phyloP scores from a whole-genome alignment of 2,113 vertebrate genomes.

The Dunckerocampus dactyliophorus region DNA sequence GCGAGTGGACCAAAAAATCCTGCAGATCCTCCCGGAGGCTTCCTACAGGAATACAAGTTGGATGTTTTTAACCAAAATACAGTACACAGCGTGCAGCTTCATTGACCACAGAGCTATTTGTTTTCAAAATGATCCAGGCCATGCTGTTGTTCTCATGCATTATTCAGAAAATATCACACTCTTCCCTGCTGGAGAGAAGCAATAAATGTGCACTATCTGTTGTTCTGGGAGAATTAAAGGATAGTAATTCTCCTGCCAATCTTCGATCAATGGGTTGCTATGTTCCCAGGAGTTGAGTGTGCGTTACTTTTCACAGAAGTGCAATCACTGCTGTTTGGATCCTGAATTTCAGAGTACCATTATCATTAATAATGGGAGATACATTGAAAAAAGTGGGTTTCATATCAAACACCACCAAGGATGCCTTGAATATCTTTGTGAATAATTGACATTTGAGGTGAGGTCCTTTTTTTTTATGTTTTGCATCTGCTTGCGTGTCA shows the following conservation, averaged over 20 bases:
- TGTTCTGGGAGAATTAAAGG: slow-evolving; percentile 44
- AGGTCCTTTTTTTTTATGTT: slow-evolving; percentile 23
- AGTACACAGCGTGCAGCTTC: slow-evolving; percentile 6
- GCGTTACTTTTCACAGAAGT: slow-evolving; percentile 4
- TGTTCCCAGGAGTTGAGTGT: not conserved
- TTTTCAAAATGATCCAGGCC: slow-evolving; percentile 44
- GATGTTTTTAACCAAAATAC: not conserved
- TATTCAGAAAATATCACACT: slow-evolving; percentile 56
- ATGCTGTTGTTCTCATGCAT: slow-evolving; percentile 25
- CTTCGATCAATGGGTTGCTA: slow-evolving; percentile 13
- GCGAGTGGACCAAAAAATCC: too few relatives aligned
- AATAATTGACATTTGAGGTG: slow-evolving; percentile 39
- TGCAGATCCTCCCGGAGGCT: too few relatives aligned
- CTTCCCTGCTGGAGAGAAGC: slow-evolving; percentile 28
- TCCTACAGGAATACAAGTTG: too few relatives aligned
- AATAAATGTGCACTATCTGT: slow-evolving; percentile 43
- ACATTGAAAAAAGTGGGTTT: slow-evolving; percentile 38
- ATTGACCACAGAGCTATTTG: slow-evolving; percentile 53
- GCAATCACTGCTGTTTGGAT: slow-evolving; percentile 3
- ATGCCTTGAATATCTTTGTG: slow-evolving; percentile 33
- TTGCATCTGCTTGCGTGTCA: slow-evolving; percentile 33
- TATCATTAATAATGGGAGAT: slow-evolving; percentile 21
- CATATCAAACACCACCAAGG: slow-evolving; percentile 17
- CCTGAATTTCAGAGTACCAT: slow-evolving; percentile 2
- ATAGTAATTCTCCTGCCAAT: slow-evolving; percentile 18